phyloP scores from a whole-genome alignment of 2,113 vertebrate genomes.

The Microtus ochrogaster region DNA sequence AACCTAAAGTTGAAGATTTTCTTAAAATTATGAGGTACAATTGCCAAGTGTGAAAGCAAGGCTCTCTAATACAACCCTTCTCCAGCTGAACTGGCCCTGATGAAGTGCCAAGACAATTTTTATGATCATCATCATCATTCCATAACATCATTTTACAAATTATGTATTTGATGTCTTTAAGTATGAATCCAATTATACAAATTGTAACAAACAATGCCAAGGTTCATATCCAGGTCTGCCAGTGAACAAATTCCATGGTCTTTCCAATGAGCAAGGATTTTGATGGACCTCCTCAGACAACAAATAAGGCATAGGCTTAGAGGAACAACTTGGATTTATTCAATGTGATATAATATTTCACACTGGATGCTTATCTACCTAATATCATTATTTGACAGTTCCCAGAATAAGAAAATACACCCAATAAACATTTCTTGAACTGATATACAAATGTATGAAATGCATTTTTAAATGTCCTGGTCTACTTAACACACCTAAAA shows the following conservation, averaged over 20 bases:
- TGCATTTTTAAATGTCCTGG: neutral
- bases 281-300: neutral
- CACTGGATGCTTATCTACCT: neutral
- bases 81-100: neutral
- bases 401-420: neutral
- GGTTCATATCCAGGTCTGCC: neutral
- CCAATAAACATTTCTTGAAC: constrained; percentile 29
- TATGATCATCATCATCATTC: neutral
- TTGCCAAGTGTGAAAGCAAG: neutral
- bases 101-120: neutral
- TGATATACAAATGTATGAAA: constrained; percentile 11
- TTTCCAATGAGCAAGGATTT: neutral
- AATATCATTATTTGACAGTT: neutral
- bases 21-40: neutral
- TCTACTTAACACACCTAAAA: neutral
- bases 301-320: neutral
- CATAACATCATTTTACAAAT: neutral
- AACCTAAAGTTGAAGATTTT: neutral
- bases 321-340: neutral
- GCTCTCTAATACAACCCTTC: neutral
- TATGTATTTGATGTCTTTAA: neutral
- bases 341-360: neutral
- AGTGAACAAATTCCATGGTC: neutral
- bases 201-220: neutral
- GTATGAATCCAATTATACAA: neutral